Percentiles rank a stretch among this genome's conserved stretches.
Conservation (phyloP, 1,140 invertebrate genomes). For the Aphelenchoides besseyi region DNA sequence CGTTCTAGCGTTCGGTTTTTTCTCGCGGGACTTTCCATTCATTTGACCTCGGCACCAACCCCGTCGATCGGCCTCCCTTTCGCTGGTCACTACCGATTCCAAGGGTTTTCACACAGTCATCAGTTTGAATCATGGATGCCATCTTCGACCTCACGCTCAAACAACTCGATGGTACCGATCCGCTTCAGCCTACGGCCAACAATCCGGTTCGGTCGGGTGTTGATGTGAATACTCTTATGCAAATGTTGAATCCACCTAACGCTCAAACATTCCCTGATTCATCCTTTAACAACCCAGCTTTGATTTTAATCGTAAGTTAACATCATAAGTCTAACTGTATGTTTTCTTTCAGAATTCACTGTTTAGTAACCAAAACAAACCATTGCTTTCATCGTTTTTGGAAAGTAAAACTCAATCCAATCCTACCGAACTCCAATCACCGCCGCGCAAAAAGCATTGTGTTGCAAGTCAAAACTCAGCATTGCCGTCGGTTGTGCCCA, state of each 20-base stretch:
- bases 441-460: conserved; percentile 9
- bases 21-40: conserved; percentile 10
- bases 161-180: neutral
- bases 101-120: neutral
- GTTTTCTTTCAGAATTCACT: conserved; percentile 8
- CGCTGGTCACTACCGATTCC: neutral
- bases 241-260: neutral
- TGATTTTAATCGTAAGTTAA: neutral
- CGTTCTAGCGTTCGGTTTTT: neutral
- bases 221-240: neutral
- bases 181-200: neutral
- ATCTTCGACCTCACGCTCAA: conserved; percentile 12
- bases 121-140: conserved; percentile 4
- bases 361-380: neutral
- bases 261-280: neutral
- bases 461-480: neutral
- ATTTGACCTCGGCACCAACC: neutral
- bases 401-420: neutral
- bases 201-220: neutral
- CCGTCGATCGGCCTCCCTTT: neutral
- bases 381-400: neutral
- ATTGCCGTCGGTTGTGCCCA: conserved; percentile 9
- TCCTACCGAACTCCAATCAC: neutral
- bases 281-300: conserved; percentile 1
- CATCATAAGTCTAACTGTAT: too few species aligned